Conservation (phyloP, 1,140 invertebrate species). For the Lepidurus arcticus region DNA sequence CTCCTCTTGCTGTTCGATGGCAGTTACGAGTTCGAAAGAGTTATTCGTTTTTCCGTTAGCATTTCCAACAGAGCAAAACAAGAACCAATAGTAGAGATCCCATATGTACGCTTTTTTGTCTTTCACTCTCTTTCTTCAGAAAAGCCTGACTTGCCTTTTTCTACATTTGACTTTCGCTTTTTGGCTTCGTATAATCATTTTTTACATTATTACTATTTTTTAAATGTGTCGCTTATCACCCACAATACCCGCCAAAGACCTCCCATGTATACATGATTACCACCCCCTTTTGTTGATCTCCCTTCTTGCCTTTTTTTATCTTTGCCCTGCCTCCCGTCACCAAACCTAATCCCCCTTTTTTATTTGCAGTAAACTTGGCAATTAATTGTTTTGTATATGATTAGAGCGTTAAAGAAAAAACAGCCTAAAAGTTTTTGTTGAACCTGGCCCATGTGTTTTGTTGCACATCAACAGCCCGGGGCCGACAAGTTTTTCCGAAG, state of each 20-base stretch:
- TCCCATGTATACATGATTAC: background rate
- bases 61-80: background rate
- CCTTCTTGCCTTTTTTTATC: background rate
- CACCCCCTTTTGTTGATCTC: conserved; percentile 6
- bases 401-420: background rate
- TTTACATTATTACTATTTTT: background rate
- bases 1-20: background rate
- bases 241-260: background rate
- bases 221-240: background rate
- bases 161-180: background rate
- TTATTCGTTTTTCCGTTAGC: background rate
- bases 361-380: background rate
- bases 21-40: conserved; percentile 5
- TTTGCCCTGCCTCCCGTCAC: conserved; percentile 2
- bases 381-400: background rate
- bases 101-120: background rate
- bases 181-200: background rate
- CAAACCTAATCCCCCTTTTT: background rate
- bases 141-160: background rate
- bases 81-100: too few relatives aligned
- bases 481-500: background rate
- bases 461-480: conserved; percentile 12
- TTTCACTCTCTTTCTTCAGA: background rate
- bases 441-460: background rate
- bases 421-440: background rate